Base-by-base conservation (phyloP, 2,888 invertebrate genomes). In the Hemithea aestivaria region DNA sequence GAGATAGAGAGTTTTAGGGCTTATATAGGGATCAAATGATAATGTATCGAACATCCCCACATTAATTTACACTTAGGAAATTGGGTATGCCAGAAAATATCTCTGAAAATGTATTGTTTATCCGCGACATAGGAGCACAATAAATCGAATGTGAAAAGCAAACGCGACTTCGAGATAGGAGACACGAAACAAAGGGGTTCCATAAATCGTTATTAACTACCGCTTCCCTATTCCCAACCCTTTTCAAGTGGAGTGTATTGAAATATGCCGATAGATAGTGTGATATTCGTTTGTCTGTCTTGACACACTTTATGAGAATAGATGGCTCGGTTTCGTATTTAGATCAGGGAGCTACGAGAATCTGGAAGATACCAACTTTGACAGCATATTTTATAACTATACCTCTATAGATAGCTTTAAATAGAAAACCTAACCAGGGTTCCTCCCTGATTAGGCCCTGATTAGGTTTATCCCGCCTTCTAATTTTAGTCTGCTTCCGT, bases 131-230 rank as follows among this genome's bases (percentile, higher is more conserved):
- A 55, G 60, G 59, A 64, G 55, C 59, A 58, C 65, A 62, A 79
- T 84, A 82, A 80, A 82, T 84, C 83, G 84, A 66, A 61, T 66
- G 73, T 82, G 80, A 81, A 81, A 74, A 75, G 76, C 78, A 69
- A 62, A 56, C 62, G 63, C 41, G 41, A 41, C 21, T 68, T 65
- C 60, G 56, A 79, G 82, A 84, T 82, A 83, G 79, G 74, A 78
- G 74, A 64, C 66, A 61, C 65, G 69, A 77, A 80, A 84, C 83
- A 83, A 85, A 81, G 79, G 80, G 81, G 79, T 73, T 71, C 72
- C 73, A 81, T 84, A 84, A 83, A 85, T 84, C 82, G 78, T 79
- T 80, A 80, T 81, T 79, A 79, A 80, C 75, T 76, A 71, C 73
- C 70, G 58, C 61, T 16, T 16, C 16, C 16, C 16, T 16, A 16